These are phyloP conservation scores for Vireo altiloquus DNA, from an alignment of 2,113 vertebrate genomes.

Conservation along the genomic window DNA sequence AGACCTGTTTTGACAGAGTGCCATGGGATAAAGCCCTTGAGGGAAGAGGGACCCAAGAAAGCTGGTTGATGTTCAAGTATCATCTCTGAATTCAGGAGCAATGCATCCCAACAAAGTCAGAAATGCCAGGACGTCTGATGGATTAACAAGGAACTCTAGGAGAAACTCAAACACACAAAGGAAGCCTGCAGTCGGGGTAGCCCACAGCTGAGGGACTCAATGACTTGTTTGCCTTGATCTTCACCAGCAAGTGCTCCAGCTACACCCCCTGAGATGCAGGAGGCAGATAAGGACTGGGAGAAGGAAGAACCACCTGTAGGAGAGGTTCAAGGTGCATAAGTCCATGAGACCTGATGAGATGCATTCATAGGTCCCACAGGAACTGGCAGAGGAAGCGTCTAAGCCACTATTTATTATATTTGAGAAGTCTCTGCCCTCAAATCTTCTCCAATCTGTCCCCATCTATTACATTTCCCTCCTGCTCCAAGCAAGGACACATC, in stretches of 20 bases:
- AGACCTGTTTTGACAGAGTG: background rate
- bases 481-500: accelerated
- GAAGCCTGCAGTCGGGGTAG: background rate
- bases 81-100: background rate
- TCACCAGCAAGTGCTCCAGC: background rate
- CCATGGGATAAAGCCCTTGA: background rate
- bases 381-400: background rate
- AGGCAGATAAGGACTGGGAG: background rate
- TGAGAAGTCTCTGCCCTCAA: background rate
- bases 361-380: accelerated
- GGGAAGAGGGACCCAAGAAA: background rate
- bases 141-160: background rate
- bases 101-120: background rate
- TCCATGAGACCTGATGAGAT: background rate
- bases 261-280: background rate
- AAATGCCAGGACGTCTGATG: background rate
- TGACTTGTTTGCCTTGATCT: background rate
- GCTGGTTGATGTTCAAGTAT: background rate
- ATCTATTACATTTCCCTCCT: background rate
- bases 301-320: background rate
- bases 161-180: background rate
- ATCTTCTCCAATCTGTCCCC: background rate
- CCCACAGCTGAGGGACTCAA: background rate
- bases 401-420: background rate
- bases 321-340: background rate